Evolutionary conservation across 2,113 vertebrate species (phyloP).

Genomic region (Macheiramphus alcinus): DNA sequence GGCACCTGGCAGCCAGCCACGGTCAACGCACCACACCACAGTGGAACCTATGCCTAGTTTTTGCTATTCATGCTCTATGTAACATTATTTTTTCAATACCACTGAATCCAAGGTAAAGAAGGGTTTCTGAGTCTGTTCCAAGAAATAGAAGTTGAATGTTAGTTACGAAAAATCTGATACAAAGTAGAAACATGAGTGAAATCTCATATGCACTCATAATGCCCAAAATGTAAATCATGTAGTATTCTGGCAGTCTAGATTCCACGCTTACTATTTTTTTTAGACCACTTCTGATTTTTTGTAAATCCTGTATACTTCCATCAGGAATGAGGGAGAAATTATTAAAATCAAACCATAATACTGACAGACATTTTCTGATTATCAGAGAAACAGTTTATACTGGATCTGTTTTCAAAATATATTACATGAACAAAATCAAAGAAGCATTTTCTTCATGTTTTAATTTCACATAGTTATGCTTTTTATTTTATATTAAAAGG

Average conservation of each 20-base stretch:
- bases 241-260: background rate
- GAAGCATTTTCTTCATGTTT: background rate
- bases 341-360: background rate
- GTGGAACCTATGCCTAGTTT: background rate
- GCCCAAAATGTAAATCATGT: background rate
- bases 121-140: background rate
- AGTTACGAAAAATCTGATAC: background rate
- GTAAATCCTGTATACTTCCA: background rate
- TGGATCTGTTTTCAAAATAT: background rate
- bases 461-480: background rate
- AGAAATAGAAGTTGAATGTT: background rate
- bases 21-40: background rate
- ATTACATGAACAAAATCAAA: background rate
- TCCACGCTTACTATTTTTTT: background rate
- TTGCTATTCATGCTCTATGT: fast-evolving
- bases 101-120: background rate
- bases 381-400: background rate
- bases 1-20: background rate
- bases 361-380: background rate
- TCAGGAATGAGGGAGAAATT: background rate
- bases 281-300: background rate
- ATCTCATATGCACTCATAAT: background rate
- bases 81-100: background rate
- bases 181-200: background rate
- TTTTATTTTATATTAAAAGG: background rate